Conservation (phyloP, 1,140 invertebrate species). For the Pseudomyrmex gracilis region DNA sequence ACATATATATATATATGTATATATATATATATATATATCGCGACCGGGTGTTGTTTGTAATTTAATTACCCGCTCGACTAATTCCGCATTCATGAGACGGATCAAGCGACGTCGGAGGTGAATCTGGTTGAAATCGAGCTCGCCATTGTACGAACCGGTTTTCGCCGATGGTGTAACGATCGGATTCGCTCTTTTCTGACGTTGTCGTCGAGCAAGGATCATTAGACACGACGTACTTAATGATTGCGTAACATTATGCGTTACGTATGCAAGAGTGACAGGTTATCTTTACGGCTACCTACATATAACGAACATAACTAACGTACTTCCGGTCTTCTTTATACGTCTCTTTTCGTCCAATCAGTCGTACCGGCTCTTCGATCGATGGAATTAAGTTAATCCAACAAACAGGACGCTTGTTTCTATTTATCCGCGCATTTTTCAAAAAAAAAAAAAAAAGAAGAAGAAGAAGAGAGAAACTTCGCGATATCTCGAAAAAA, state of each 20-base stretch:
- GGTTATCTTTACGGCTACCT: conserved; percentile 65
- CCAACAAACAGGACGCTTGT: background rate
- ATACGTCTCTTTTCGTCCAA: background rate
- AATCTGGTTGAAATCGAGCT: conserved; percentile 30
- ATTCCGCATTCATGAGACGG: conserved; percentile 9
- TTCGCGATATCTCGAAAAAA: background rate
- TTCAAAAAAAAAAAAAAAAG: background rate
- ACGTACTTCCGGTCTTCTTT: conserved; percentile 22
- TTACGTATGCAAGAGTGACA: conserved; percentile 67
- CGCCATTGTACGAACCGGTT: conserved; percentile 57
- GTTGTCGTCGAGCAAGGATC: conserved; percentile 56
- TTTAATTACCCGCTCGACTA: conserved; percentile 37
- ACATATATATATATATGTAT: too few species aligned
- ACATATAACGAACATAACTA: conserved; percentile 36
- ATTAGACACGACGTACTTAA: conserved; percentile 69
- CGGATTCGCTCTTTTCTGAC: conserved; percentile 57
- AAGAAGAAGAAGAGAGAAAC: background rate
- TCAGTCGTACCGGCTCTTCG: conserved; percentile 15
- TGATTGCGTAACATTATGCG: conserved; percentile 65
- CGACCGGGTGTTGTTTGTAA: background rate
- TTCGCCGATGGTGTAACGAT: conserved; percentile 48
- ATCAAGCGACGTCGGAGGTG: conserved; percentile 41
- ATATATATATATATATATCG: too few species aligned
- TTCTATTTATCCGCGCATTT: background rate
- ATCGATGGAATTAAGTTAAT: conserved; percentile 23